phyloP scores from a whole-genome alignment of 2,113 vertebrate genomes.

The Physeter macrocephalus region DNA sequence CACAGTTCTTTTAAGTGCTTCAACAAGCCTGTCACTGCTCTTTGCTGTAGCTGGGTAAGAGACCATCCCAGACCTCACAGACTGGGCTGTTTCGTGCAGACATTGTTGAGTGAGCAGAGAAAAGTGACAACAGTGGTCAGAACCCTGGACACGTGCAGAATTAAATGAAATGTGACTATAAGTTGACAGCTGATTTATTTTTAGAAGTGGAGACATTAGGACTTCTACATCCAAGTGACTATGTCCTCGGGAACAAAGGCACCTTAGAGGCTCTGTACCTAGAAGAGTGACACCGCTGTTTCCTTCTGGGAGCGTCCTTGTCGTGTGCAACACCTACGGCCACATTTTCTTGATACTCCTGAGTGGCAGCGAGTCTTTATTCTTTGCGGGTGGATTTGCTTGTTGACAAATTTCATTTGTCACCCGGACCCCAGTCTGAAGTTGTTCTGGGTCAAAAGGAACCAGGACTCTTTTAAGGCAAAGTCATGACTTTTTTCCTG shows the following conservation, averaged over 20 bases:
- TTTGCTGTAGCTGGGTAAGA: neutral
- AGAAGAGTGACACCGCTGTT: neutral
- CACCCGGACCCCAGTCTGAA: neutral
- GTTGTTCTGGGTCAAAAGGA: neutral
- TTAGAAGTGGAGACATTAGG: neutral
- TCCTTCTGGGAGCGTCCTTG: neutral
- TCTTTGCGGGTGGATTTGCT: neutral
- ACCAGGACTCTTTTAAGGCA: neutral
- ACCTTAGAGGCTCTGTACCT: neutral
- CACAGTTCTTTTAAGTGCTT: neutral
- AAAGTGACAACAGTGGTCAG: neutral
- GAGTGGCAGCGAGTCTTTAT: neutral
- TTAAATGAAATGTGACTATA: neutral
- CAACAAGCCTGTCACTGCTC: neutral
- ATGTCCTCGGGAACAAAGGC: neutral
- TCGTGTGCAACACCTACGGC: neutral
- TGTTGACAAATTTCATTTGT: neutral
- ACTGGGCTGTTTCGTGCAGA: neutral
- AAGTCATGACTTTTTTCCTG: neutral
- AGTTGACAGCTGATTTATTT: neutral
- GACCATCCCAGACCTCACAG: neutral
- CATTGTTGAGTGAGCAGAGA: neutral
- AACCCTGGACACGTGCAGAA: neutral
- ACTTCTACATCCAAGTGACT: neutral
- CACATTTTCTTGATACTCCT: neutral